Base-by-base conservation (phyloP, 2,888 invertebrate genomes). In the Nephrotoma flavescens region DNA sequence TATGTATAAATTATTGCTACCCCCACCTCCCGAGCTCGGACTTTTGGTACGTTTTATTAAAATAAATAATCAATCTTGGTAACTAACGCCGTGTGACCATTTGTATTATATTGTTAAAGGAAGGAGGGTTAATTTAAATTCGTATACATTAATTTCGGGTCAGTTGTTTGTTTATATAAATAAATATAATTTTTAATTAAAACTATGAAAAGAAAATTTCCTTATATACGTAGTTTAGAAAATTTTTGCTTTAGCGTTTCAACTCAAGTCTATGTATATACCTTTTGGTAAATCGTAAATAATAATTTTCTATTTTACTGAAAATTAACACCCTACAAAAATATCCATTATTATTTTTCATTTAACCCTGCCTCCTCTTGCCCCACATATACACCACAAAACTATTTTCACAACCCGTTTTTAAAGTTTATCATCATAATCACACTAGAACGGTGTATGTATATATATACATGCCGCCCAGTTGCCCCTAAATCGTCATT, bases 121-220 rank as follows among this genome's bases (percentile, higher is more conserved):
- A 57, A 12, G 12, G 41, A 57, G 52, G 57, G 57, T 57, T 57
- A 86, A 86, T 41, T 86, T 86, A 44, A 52, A 57, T 86, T 71
- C 31, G 19, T 71, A 86, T 41, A 42, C 41, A 57, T 86, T 86
- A 86, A 86, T 57, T 52, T 52, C 57, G 86, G 86, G 86, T 86
- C 86, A 86, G 52, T 86, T 86, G 57, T n/a, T 57, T 41, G 41
- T 12, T 41, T 12, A 42, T 31, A 31, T 7, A 31, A 11, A 19
- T 47, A 5, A 4, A 47, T 19, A 31, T 11, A 71, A 31, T 31
- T 71, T 71, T 71, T 71, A 31, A 71, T 71, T 71, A 71, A 19
- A 71, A 71, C 52, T 57, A 57, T 57, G 6, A 85, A n/a, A 85
- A 85, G 84, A 85, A 85, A 85, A 42, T 31, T 71, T 71, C 71